Evolutionary conservation across 2,113 vertebrate genomes (phyloP).

Genomic region (Bos javanicus): DNA sequence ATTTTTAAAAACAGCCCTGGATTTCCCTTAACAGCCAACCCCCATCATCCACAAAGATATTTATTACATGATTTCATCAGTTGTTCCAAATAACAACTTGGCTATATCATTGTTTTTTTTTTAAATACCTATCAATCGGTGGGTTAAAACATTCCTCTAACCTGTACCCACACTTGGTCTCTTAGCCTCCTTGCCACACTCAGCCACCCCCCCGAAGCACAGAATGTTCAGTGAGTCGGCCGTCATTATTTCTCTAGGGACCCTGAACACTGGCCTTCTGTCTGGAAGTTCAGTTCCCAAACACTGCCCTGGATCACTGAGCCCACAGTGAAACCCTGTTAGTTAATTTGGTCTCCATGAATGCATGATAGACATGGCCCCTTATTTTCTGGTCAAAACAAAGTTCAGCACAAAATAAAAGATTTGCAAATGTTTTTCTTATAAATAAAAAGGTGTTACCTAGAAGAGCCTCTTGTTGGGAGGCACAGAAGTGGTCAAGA

Average conservation of each 20-base stretch:
- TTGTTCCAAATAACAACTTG: constrained; percentile 31
- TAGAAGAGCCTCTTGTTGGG: constrained; percentile 44
- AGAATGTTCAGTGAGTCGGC: constrained; percentile 11
- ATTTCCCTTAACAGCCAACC: background rate
- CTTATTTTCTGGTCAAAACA: constrained; percentile 56
- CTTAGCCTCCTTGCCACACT: background rate
- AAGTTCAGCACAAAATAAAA: constrained; percentile 56
- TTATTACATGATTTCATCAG: background rate
- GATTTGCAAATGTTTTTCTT: constrained; percentile 46
- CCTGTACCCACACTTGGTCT: background rate
- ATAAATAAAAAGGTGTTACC: constrained; percentile 45
- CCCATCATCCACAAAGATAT: background rate
- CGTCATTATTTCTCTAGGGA: constrained; percentile 28
- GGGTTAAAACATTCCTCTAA: background rate
- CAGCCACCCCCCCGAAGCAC: background rate
- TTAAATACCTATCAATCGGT: background rate
- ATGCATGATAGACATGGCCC: background rate
- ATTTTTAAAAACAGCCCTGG: background rate
- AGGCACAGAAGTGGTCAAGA: constrained; percentile 26
- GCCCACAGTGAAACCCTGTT: constrained; percentile 35
- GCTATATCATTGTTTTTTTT: background rate
- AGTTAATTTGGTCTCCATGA: constrained; percentile 51
- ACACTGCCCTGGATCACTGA: constrained; percentile 50
- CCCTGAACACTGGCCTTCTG: constrained; percentile 57
- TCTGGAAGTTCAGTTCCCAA: constrained; percentile 55